phyloP scores from a whole-genome alignment of 2,113 vertebrate species.

The Leptobrachium ailaonicum region DNA sequence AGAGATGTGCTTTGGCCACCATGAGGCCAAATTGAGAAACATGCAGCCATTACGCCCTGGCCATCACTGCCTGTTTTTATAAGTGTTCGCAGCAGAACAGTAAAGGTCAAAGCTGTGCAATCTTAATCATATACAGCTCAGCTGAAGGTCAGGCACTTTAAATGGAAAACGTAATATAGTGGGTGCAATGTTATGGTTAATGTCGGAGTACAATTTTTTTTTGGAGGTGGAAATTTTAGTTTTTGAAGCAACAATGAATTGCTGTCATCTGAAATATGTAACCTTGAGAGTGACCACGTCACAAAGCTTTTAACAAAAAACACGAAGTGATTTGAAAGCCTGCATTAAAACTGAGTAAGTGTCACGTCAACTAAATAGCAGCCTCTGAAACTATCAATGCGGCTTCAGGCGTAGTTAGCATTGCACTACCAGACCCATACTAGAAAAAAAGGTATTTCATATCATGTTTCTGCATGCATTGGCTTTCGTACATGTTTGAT shows the following conservation, averaged over 20 bases:
- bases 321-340: slow-evolving; percentile 23
- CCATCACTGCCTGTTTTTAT: slow-evolving; percentile 36
- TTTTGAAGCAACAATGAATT: slow-evolving; percentile 36
- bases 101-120: slow-evolving; percentile 44
- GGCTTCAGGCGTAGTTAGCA: no score
- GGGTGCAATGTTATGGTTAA: slow-evolving; percentile 30
- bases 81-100: slow-evolving; percentile 36
- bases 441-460: no score
- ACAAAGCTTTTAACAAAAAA: slow-evolving; percentile 40
- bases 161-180: slow-evolving; percentile 36
- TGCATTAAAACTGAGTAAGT: slow-evolving; percentile 22
- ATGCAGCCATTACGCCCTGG: slow-evolving; percentile 16
- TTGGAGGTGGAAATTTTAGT: slow-evolving; percentile 20
- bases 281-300: slow-evolving; percentile 29
- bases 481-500: no score
- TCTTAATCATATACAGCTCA: slow-evolving; percentile 41
- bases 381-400: background rate
- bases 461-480: no score
- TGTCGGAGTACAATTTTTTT: slow-evolving; percentile 5
- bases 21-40: slow-evolving; percentile 28
- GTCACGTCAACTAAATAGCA: slow-evolving; percentile 40
- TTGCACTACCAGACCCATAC: no score
- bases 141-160: slow-evolving; percentile 38
- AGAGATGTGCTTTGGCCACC: slow-evolving; percentile 26
- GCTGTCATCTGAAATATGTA: slow-evolving; percentile 39